Evolutionary conservation across 2,888 invertebrate genomes (phyloP).

Genomic region (Deilephila elpenor): DNA sequence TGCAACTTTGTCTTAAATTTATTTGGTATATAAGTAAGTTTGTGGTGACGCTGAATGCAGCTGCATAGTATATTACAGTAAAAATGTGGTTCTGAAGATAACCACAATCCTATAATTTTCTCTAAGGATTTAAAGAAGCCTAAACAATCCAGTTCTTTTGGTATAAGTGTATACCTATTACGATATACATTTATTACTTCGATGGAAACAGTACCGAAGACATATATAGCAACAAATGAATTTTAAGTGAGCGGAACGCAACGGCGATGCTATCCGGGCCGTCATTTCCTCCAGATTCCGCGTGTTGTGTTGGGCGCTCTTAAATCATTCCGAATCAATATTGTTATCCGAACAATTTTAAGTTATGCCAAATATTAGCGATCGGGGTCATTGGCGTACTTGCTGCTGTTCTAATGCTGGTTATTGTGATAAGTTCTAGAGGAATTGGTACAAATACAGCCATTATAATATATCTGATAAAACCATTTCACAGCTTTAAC

Average conservation of each 20-base stretch:
- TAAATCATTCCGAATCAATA: slow-evolving; percentile 52
- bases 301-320: slow-evolving; percentile 44
- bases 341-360: slow-evolving; percentile 42
- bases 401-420: not conserved
- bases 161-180: too few species aligned
- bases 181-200: not conserved
- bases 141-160: too few species aligned
- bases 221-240: not conserved
- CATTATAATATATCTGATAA: too few species aligned
- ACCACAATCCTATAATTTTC: too few species aligned
- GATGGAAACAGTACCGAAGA: not conserved
- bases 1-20: too few species aligned
- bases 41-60: too few species aligned
- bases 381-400: slow-evolving; percentile 33
- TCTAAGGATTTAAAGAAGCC: too few species aligned
- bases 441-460: too few species aligned
- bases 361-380: slow-evolving; percentile 41
- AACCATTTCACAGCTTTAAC: too few species aligned
- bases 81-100: too few species aligned
- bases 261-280: not conserved
- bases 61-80: too few species aligned
- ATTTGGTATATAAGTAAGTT: too few species aligned
- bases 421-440: not conserved
- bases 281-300: slow-evolving; percentile 34
- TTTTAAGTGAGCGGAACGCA: not conserved